These are phyloP conservation scores for Dryomyza anilis DNA, from an alignment of 2,888 invertebrate genomes.

Conservation along the genomic window DNA sequence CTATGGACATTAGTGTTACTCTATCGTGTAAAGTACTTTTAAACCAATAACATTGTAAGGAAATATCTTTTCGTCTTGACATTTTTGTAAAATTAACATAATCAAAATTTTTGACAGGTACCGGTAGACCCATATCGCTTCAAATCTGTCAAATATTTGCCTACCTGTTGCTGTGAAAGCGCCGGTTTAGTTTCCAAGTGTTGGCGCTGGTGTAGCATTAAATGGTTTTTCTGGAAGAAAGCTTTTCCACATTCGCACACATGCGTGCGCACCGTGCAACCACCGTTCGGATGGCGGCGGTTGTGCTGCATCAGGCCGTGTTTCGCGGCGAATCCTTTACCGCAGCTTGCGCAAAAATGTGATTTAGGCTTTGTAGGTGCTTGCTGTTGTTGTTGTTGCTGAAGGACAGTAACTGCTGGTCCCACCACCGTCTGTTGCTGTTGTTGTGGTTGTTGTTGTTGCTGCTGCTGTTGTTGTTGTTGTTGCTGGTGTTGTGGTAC, in stretches of 20 bases:
- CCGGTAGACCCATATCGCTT: no score
- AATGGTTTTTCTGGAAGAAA: conserved; percentile 85
- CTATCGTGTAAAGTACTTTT: no score
- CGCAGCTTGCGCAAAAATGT: conserved; percentile 79
- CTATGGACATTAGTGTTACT: no score
- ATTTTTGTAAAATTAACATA: no score
- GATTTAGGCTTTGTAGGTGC: conserved; percentile 70
- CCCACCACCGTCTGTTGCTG: conserved; percentile 22
- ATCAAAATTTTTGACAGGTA: no score
- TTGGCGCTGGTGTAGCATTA: conserved; percentile 80
- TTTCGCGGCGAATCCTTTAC: conserved; percentile 82
- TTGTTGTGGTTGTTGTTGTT: conserved; percentile 22
- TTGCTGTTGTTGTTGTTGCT: conserved; percentile 51
- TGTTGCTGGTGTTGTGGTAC: conserved; percentile 48
- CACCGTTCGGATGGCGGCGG: conserved; percentile 78
- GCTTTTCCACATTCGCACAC: conserved; percentile 84
- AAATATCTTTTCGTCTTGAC: no score
- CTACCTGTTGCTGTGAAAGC: conserved; percentile 60
- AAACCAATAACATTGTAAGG: no score
- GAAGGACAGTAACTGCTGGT: conserved; percentile 37
- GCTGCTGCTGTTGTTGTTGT: conserved; percentile 27
- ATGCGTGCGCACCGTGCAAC: conserved; percentile 79
- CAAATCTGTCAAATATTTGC: no score
- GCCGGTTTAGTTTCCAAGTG: conserved; percentile 65
- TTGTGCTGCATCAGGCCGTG: conserved; percentile 82